Evolutionary conservation across 2,888 invertebrate species (phyloP), one percentile per base, ranked within the genome.

Genomic region (Diaperis boleti): DNA sequence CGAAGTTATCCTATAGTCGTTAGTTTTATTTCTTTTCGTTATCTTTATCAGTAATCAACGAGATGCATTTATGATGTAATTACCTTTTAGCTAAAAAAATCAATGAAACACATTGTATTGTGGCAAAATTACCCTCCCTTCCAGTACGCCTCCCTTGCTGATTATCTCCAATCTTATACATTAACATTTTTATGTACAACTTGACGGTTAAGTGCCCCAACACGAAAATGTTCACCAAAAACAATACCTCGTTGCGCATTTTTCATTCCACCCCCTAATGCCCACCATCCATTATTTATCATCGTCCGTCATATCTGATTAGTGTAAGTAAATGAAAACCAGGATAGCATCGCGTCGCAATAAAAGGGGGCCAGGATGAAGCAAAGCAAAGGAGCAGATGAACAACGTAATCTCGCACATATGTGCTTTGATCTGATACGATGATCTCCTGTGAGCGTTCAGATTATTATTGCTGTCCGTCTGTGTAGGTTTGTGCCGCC

Each of bases 391-490:
- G 54, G 45, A 47, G 44, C 64, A 68, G 62, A 62, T 59, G 61
- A 59, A 64, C 56, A 61, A 63, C 61, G 69, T 75, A 76, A 76
- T 76, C 75, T 73, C 62, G 69, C 72, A 74, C 76, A 76, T 76
- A 76, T 76, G 76, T 68, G 71, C 76, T 74, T 73, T 74, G 76
- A 76, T 76, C 76, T 74, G 76, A 76, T 76, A 72, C 71, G 74
- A 75, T 74, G 73, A 72, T 73, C 72, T 69, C 69, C 68, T 57
- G 56, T 70, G 70, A 72, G 71, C 69, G 66, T 67, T 65, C 64
- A 71, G 73, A 74, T 75, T 74, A 75, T 75, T 72, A 73, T 71
- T 68, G 70, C 67, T 70, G 67, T 72, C 69, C 66, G 66, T 72
- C 70, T 69, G 67, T 67, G 62, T 64, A 64, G 47, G 57, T 62